phyloP scores from a whole-genome alignment of 2,113 vertebrate species.

The Passer montanus region DNA sequence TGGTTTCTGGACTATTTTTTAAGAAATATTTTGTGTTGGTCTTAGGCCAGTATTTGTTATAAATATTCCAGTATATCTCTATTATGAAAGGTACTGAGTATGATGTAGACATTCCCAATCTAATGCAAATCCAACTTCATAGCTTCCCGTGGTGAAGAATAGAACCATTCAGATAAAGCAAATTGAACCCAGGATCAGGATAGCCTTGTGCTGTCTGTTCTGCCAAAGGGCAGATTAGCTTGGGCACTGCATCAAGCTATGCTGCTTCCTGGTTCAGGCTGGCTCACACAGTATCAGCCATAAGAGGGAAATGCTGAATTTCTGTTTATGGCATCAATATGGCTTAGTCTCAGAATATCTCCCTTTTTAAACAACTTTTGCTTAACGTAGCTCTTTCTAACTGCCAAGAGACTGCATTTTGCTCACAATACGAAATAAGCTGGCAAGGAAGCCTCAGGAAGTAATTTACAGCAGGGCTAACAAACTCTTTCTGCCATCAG shows the following conservation, averaged over 20 bases:
- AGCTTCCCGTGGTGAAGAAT: not conserved
- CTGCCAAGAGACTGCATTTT: constrained; percentile 29
- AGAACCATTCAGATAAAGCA: not conserved
- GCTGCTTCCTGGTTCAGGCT: not conserved
- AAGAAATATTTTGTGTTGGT: not conserved
- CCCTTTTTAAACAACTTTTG: constrained; percentile 50
- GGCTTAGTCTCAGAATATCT: constrained; percentile 20
- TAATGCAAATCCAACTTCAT: not conserved
- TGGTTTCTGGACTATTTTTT: not conserved
- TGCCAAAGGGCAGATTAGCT: constrained; percentile 29
- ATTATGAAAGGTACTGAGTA: not conserved
- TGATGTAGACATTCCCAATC: not conserved
- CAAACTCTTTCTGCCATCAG: constrained; percentile 52
- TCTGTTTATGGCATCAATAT: constrained; percentile 23
- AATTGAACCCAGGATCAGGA: not conserved
- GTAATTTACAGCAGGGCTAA: constrained; percentile 35
- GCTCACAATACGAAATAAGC: not conserved
- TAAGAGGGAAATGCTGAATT: not conserved
- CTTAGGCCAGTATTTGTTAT: not conserved
- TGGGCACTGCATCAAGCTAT: not conserved
- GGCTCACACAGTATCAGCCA: not conserved
- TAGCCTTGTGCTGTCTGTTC: not conserved
- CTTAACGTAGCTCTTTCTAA: constrained; percentile 25
- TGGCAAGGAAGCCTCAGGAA: constrained; percentile 36
- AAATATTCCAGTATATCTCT: not conserved